phyloP scores from a whole-genome alignment of 2,888 invertebrate genomes.

The Neoascia interrupta region DNA sequence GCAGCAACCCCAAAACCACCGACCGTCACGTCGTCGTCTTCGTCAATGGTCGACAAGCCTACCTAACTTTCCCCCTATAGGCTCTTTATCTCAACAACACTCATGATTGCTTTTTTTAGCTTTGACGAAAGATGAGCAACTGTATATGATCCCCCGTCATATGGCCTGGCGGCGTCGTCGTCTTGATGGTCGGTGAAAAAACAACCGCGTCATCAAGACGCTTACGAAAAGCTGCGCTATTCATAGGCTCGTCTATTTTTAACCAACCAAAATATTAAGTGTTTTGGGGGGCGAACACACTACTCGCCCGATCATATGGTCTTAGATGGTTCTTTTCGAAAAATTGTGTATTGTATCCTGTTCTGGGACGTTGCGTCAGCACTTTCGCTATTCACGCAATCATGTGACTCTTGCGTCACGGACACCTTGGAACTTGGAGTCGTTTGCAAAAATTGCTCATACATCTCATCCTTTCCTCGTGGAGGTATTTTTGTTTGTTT shows the following conservation, averaged over 20 bases:
- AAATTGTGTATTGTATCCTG: constrained; percentile 8
- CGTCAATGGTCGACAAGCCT: too few relatives aligned
- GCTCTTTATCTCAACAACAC: too few relatives aligned
- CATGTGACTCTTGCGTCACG: constrained; percentile 20
- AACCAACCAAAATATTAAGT: constrained; percentile 1
- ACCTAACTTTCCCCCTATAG: too few relatives aligned
- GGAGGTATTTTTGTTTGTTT: constrained; percentile 20
- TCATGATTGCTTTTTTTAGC: too few relatives aligned
- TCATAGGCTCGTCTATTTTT: constrained; percentile 56
- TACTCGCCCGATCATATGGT: constrained; percentile 13
- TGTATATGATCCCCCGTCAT: constrained; percentile 24
- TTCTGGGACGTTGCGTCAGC: constrained; percentile 16
- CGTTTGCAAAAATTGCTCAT: too few relatives aligned
- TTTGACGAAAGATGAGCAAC: constrained; percentile 62
- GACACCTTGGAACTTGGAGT: too few relatives aligned
- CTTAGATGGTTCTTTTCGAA: constrained; percentile 26
- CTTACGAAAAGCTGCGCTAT: constrained; percentile 29
- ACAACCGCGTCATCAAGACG: constrained; percentile 48
- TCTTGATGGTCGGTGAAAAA: neutral
- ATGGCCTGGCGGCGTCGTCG: neutral
- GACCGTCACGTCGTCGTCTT: neutral
- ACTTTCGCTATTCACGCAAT: constrained; percentile 8
- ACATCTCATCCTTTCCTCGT: too few relatives aligned
- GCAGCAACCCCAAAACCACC: constrained; percentile 14
- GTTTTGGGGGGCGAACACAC: constrained; percentile 13